Evolutionary conservation across 2,113 vertebrate species (phyloP).

Genomic region (Hepsetus odoe): DNA sequence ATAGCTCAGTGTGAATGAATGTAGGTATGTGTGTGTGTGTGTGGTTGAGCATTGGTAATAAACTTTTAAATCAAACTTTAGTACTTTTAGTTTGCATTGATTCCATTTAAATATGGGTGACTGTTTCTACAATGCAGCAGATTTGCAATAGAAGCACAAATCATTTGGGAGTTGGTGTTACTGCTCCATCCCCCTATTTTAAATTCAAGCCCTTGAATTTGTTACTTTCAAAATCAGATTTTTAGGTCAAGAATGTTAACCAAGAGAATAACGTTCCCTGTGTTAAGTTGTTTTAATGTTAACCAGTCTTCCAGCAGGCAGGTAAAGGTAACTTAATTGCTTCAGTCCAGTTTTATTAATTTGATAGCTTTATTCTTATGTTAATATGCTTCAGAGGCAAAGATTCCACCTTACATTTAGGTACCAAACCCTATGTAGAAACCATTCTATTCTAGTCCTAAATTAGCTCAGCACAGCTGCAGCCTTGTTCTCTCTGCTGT

Average conservation of each 20-base stretch:
- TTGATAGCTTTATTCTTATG: not conserved
- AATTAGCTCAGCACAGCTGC: too few species aligned
- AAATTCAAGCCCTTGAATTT: too few species aligned
- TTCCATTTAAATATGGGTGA: not conserved
- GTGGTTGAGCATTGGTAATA: slow-evolving; percentile 66
- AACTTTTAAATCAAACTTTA: slow-evolving; percentile 56
- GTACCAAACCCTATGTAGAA: not conserved
- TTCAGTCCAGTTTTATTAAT: not conserved
- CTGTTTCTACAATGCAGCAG: not conserved
- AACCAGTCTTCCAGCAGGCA: too few species aligned
- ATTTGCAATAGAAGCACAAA: not conserved
- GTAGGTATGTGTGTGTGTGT: slow-evolving; percentile 47
- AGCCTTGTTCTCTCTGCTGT: too few species aligned
- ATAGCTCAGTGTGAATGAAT: slow-evolving; percentile 61
- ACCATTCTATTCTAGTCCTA: too few species aligned
- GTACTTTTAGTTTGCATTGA: not conserved
- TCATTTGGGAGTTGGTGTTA: too few species aligned
- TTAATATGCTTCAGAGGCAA: not conserved
- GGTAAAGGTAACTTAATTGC: too few species aligned
- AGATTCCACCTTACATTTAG: not conserved
- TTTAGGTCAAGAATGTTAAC: too few species aligned
- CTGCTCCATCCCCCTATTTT: too few species aligned
- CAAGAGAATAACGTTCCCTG: too few species aligned
- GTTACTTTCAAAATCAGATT: too few species aligned
- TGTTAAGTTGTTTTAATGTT: too few species aligned